These are phyloP conservation scores for Tachyglossus aculeatus DNA, from an alignment of 2,797 vertebrate species.

Conservation along the genomic window DNA sequence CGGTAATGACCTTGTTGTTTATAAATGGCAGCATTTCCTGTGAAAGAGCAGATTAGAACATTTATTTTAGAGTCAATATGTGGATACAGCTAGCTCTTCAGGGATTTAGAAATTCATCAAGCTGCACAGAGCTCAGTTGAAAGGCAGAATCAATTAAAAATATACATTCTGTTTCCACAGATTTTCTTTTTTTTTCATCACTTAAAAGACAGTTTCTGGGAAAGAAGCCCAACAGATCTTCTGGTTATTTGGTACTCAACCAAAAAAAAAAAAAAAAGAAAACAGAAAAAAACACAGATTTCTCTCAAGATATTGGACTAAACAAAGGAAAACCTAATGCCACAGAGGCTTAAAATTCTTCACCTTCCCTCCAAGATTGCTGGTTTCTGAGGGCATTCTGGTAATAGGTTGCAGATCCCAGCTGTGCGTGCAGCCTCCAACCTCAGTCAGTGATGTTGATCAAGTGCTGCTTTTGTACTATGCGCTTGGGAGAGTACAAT, in stretches of 20 bases:
- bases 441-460: too few relatives aligned
- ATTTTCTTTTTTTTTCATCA: slow-evolving; percentile 18
- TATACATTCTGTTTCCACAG: slow-evolving; percentile 31
- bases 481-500: too few relatives aligned
- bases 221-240: slow-evolving; percentile 25
- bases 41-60: slow-evolving; percentile 21
- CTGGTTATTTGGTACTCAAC: not conserved
- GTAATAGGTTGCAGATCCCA: slow-evolving; percentile 35
- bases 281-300: too few relatives aligned
- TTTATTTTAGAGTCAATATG: slow-evolving; percentile 13
- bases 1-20: too few relatives aligned
- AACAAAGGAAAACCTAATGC: slow-evolving; percentile 21
- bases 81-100: slow-evolving; percentile 18
- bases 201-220: slow-evolving; percentile 33
- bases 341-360: slow-evolving; percentile 7
- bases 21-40: not conserved
- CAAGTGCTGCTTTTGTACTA: too few relatives aligned
- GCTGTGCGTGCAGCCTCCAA: too few relatives aligned
- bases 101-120: slow-evolving; percentile 51
- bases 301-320: not conserved
- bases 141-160: slow-evolving; percentile 43
- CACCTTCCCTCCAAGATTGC: not conserved
- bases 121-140: slow-evolving; percentile 17
- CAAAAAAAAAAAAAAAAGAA: not conserved
- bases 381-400: slow-evolving; percentile 19